These are phyloP conservation scores for Zosterops pallidus DNA, from an alignment of 2,113 vertebrate species.

Conservation along the genomic window DNA sequence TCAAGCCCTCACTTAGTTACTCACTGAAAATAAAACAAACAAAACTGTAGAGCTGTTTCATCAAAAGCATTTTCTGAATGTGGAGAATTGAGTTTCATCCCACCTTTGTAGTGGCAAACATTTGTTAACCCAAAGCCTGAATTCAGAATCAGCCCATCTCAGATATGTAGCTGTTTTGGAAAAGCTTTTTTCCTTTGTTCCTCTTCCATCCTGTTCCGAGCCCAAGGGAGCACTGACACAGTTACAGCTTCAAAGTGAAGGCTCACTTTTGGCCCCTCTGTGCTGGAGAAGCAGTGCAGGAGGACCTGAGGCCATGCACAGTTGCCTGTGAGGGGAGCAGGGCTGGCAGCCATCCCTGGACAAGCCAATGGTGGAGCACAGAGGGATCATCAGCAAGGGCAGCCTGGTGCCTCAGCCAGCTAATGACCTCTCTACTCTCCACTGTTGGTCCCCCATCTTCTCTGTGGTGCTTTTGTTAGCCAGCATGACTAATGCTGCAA, in stretches of 20 bases:
- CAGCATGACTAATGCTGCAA: background rate
- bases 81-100: background rate
- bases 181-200: background rate
- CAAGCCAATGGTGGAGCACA: rapidly evolving
- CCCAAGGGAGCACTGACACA: background rate
- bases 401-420: background rate
- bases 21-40: background rate
- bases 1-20: background rate
- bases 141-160: background rate
- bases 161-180: background rate
- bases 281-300: background rate
- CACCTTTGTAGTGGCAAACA: too few species aligned
- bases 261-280: background rate
- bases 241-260: background rate
- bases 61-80: background rate
- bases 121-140: background rate
- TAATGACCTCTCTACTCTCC: background rate
- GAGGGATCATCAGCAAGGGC: rapidly evolving
- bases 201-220: background rate
- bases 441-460: rapidly evolving
- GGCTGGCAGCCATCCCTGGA: background rate
- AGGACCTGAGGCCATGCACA: background rate
- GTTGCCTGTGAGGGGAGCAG: background rate
- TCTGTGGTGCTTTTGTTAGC: background rate
- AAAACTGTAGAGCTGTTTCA: rapidly evolving